phyloP scores from a whole-genome alignment of 1,140 invertebrate genomes.

The Drosophila pallidifrons region DNA sequence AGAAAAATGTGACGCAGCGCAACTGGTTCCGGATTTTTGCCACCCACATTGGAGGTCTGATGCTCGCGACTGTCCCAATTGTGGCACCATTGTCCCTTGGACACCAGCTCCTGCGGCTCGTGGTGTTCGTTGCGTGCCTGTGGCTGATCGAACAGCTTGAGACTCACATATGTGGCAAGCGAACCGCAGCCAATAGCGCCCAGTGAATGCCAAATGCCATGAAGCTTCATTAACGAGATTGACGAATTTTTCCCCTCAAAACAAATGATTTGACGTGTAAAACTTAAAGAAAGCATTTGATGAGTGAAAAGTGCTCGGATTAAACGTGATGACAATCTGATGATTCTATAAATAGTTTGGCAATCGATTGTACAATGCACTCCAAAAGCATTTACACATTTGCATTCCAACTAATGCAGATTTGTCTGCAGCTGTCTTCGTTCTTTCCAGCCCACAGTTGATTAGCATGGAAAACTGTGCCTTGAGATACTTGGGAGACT shows the following conservation, averaged over 20 bases:
- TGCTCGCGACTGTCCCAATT: conserved; percentile 94
- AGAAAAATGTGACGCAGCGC: conserved; percentile 94
- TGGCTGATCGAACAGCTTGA: conserved; percentile 40
- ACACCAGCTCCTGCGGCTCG: neutral
- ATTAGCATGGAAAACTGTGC: conserved; percentile 68
- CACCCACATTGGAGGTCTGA: conserved; percentile 33
- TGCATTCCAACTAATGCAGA: conserved; percentile 10
- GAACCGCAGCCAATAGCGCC: conserved; percentile 57
- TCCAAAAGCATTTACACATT: conserved; percentile 12
- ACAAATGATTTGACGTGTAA: conserved; percentile 2
- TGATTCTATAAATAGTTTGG: neutral
- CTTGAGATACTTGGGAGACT: conserved; percentile 49
- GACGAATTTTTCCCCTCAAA: neutral
- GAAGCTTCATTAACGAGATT: conserved; percentile 33
- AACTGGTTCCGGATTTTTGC: conserved; percentile 86
- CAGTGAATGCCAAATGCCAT: conserved; percentile 39
- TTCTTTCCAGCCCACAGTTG: conserved; percentile 35
- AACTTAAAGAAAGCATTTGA: conserved; percentile 4
- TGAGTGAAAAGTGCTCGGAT: neutral
- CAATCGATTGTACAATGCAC: conserved; percentile 21
- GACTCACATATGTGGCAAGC: conserved; percentile 43
- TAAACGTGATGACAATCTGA: neutral
- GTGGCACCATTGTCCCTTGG: conserved; percentile 89
- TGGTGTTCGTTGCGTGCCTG: neutral
- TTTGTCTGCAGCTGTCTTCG: neutral